Evolutionary conservation across 1,140 invertebrate genomes (phyloP).

Genomic region (Euwallacea fornicatus): DNA sequence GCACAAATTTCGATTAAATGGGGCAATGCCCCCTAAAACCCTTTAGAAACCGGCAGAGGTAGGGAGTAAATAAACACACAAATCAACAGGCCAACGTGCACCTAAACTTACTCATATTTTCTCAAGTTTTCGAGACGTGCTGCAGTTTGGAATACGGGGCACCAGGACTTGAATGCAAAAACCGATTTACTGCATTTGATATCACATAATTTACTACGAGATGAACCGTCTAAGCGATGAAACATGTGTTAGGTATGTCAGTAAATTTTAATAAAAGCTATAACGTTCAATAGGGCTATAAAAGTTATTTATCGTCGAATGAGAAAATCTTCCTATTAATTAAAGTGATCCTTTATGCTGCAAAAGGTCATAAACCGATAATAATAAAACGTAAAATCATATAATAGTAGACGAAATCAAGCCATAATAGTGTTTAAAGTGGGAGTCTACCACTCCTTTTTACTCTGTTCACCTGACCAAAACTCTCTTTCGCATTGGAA

Average conservation of each 20-base stretch:
- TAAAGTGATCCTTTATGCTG: slow-evolving; percentile 3
- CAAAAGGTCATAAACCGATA: slow-evolving; percentile 4
- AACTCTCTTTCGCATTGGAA: too few species aligned
- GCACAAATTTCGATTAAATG: neutral
- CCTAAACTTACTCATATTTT: slow-evolving; percentile 2
- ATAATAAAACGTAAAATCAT: slow-evolving; percentile 8
- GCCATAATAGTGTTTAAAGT: too few species aligned
- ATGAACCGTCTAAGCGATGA: too few species aligned
- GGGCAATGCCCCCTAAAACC: neutral
- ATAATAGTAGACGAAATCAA: too few species aligned
- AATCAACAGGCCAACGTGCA: slow-evolving; percentile 18
- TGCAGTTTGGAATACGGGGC: too few species aligned
- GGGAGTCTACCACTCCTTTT: too few species aligned
- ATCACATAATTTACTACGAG: too few species aligned
- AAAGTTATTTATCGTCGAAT: slow-evolving; percentile 5
- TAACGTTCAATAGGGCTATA: neutral
- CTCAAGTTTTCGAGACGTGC: neutral
- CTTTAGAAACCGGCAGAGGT: neutral
- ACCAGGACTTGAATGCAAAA: too few species aligned
- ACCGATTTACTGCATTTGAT: too few species aligned
- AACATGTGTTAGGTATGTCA: too few species aligned
- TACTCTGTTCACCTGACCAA: too few species aligned
- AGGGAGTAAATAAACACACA: slow-evolving; percentile 20
- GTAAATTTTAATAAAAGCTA: too few species aligned
- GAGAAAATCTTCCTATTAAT: slow-evolving; percentile 7